Base-by-base conservation (phyloP, 2,113 vertebrate genomes). In the Carettochelys insculpta region DNA sequence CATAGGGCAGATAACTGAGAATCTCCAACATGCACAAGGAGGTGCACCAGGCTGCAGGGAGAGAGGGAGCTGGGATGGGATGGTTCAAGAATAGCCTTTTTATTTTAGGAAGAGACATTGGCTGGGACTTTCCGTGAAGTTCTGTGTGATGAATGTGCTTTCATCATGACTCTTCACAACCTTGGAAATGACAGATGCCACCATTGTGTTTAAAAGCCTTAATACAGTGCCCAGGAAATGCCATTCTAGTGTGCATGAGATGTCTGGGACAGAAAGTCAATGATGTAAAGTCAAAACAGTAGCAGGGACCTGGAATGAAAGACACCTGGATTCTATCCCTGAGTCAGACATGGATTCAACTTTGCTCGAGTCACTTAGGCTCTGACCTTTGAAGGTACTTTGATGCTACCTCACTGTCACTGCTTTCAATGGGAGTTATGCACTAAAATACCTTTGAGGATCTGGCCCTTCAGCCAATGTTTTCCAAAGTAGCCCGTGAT, bases 311-410 rank as follows among this genome's bases (percentile, higher is more conserved):
- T 73, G 14, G 25, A 5, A 24, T 41, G 38, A 50, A 71, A 31
- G 47, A 22, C 27, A 31, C 61, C 45, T n/a, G 77, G 27, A 41
- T 65, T 78, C 45, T 84, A 47, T 48, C n/a, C 41, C 58, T 87
- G n/a, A 56, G 47, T 43, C n/a, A 50, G 47, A 34, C 0, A 0
- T 22, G 8, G 4, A 80, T 24, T 12, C 24, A 43, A 27, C 38
- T 43, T 73, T 73, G 8, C 12, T 43, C 24, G 43, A 14, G 38
- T 73, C 38, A 73, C 27, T 73, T 73, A 43, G 41, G 68, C 22
- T 24, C 5, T 25, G 24, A 65, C 20, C 31, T 6, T n/a, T 38
- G 14, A 65, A 61, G 31, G 58, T 61, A 17, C 34, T 14, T 61
- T 34, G 31, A 34, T 34, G 56, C n/a, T n/a, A n/a, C 31, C 13